These are phyloP conservation scores for Balanococcus diminutus DNA, from an alignment of 2,888 invertebrate species.

Conservation along the genomic window DNA sequence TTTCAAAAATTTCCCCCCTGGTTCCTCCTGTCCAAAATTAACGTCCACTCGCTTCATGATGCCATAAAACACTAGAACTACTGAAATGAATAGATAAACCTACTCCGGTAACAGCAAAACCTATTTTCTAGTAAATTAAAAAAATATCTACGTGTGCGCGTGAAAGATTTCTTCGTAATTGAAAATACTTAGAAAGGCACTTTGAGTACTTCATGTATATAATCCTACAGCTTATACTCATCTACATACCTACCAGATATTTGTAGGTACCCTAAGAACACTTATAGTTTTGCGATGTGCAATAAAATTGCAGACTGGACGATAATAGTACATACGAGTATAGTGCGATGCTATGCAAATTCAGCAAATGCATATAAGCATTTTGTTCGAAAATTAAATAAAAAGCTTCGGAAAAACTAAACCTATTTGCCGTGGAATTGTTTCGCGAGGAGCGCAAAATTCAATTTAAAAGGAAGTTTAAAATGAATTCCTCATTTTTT, in stretches of 20 bases:
- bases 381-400: neutral
- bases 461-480: no score
- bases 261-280: neutral
- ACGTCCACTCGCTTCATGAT: neutral
- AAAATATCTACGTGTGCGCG: neutral
- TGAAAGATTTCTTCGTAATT: neutral
- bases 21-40: neutral
- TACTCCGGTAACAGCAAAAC: neutral
- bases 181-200: neutral
- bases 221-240: neutral
- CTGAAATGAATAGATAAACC: neutral
- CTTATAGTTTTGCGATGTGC: neutral
- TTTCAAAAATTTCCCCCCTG: neutral
- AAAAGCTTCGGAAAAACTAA: neutral
- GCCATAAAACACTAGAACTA: neutral
- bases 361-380: neutral
- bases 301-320: neutral
- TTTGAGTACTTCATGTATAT: neutral
- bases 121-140: neutral
- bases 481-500: no score
- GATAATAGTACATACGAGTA: neutral
- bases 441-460: neutral
- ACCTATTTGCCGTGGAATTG: neutral
- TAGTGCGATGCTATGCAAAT: neutral
- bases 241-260: neutral